Percentiles rank a stretch among this genome's conserved stretches.
Conservation (phyloP, 2,113 vertebrate species). For the Vimba vimba region DNA sequence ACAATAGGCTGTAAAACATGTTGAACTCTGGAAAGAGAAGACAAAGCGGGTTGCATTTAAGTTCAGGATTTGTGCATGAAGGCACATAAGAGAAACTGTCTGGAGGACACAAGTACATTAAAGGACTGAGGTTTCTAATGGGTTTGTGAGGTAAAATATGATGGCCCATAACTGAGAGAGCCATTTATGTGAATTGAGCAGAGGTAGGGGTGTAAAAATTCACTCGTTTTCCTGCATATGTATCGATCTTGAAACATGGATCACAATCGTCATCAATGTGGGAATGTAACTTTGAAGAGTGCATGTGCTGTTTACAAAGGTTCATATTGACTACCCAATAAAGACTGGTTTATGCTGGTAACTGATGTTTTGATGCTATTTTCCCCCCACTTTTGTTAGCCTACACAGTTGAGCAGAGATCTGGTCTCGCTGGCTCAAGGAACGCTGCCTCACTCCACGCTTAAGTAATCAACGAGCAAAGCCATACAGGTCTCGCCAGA, state of each 20-base stretch:
- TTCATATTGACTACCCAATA: background rate
- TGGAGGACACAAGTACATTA: background rate
- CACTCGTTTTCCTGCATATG: too few relatives aligned
- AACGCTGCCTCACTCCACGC: background rate
- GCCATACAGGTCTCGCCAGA: slow-evolving; percentile 16
- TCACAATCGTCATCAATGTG: background rate
- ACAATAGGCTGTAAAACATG: slow-evolving; percentile 38
- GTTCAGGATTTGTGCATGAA: background rate
- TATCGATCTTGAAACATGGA: too few relatives aligned
- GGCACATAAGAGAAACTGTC: background rate
- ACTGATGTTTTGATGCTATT: too few relatives aligned
- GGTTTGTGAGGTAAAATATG: slow-evolving; percentile 14
- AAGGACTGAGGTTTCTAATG: slow-evolving; percentile 6
- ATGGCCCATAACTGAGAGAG: background rate
- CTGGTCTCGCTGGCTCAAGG: background rate
- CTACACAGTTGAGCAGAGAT: background rate
- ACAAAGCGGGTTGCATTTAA: background rate
- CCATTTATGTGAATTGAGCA: slow-evolving; percentile 22
- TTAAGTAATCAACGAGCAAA: slow-evolving; percentile 27
- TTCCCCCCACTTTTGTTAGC: background rate
- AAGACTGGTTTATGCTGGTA: background rate
- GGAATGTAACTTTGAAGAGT: background rate
- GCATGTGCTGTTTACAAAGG: background rate
- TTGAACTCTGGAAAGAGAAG: slow-evolving; percentile 12
- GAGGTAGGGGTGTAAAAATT: too few relatives aligned